These are phyloP conservation scores for Astur gentilis DNA, from an alignment of 2,113 vertebrate species.

Conservation along the genomic window DNA sequence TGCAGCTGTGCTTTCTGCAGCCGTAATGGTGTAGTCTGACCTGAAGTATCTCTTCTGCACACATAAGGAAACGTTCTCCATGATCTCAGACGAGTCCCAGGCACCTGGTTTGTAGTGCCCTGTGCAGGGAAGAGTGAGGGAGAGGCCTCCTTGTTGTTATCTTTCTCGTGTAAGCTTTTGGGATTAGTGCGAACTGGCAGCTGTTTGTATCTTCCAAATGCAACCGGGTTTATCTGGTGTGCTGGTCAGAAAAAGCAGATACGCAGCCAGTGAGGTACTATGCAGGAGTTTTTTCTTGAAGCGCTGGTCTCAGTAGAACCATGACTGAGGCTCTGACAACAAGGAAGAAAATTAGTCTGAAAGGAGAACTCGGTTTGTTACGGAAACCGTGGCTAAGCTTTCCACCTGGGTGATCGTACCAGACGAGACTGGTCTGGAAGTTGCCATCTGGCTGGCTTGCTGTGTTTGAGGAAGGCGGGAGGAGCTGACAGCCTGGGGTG, in stretches of 20 bases:
- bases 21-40: accelerated
- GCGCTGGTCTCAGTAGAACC: neutral
- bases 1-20: neutral
- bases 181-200: neutral
- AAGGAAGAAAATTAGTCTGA: neutral
- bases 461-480: neutral
- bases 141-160: neutral
- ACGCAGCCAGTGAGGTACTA: neutral
- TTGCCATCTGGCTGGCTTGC: neutral
- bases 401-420: accelerated
- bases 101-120: neutral
- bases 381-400: neutral
- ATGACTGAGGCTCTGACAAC: neutral
- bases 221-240: neutral
- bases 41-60: neutral
- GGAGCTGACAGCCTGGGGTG: neutral
- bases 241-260: neutral
- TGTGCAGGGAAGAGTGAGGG: neutral
- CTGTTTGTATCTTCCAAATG: neutral
- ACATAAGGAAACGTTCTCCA: neutral
- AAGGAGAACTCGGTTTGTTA: neutral
- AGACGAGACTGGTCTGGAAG: no score
- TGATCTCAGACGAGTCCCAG: accelerated
- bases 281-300: neutral
- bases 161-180: neutral